Evolutionary conservation across 2,888 invertebrate genomes (phyloP), one percentile per base, ranked within the genome.

Genomic region (Cacoxenus indagator): DNA sequence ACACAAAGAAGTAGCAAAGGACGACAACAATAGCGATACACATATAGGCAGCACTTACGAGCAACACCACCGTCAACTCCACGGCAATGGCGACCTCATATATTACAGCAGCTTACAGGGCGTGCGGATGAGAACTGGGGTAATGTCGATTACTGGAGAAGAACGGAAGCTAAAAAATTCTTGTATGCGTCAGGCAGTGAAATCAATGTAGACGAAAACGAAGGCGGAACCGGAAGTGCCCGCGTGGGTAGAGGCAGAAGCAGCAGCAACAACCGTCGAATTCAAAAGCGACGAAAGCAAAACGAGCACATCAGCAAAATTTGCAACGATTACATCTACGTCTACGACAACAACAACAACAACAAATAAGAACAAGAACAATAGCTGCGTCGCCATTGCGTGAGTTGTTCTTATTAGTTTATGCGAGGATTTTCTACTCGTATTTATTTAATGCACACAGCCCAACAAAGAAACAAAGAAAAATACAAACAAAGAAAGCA

Each of bases 351-450:
- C 26, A 9, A 37, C 61, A 37, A 26, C 55, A 14, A 55, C 31
- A 14, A 51, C 27, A 29, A 37, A 26, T 17, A 55, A 26, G 9
- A 26, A 9, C 66, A 22, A 45, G 26, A 65, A 24, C 22, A 55
- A 24, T n/a, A 48, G 22, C 22, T 29, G 14, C 59, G 64, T 69
- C 68, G 67, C 48, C 69, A 76, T 76, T 72, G 79, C 79, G 80
- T 80, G 79, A 80, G 75, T 73, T 80, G 71, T 75, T 70, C 70
- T 64, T 66, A 80, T 83, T 78, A 80, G 54, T 62, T 62, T 29
- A 62, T 45, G 43, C 26, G 61, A 62, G 45, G n/a, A n/a, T n/a
- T n/a, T n/a, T n/a, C n/a, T n/a, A n/a, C n/a, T n/a, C n/a, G n/a
- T 62, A 62, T 62, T 62, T 62, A 45, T 22, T 45, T 43, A 54